These are phyloP conservation scores for Dinoponera quadriceps DNA, from an alignment of 1,140 invertebrate genomes.

Conservation along the genomic window DNA sequence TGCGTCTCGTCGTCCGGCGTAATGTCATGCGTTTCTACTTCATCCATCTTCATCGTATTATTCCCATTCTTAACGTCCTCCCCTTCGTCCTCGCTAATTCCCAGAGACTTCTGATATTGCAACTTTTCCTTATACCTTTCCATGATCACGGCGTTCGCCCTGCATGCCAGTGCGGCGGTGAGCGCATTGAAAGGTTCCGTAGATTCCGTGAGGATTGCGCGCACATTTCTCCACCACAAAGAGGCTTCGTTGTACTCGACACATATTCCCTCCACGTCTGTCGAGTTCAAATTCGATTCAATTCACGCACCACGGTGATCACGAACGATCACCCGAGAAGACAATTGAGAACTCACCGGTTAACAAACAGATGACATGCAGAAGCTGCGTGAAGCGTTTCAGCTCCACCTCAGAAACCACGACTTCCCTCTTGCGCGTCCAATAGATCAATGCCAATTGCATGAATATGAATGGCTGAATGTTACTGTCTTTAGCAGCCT, in stretches of 20 bases:
- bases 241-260: constrained; percentile 89
- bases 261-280: constrained; percentile 83
- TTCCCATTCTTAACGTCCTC: constrained; percentile 68
- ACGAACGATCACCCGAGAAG: neutral
- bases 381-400: constrained; percentile 83
- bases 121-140: constrained; percentile 84
- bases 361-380: constrained; percentile 84
- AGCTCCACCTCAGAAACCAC: constrained; percentile 82
- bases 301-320: neutral
- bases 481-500: constrained; percentile 85
- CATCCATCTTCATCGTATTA: constrained; percentile 39
- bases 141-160: constrained; percentile 88
- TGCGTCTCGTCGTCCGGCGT: constrained; percentile 85
- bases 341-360: constrained; percentile 74
- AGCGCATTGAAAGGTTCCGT: constrained; percentile 90
- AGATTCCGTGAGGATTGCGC: constrained; percentile 90
- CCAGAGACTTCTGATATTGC: constrained; percentile 64
- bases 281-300: constrained; percentile 30
- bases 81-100: constrained; percentile 73
- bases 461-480: constrained; percentile 88
- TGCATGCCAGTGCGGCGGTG: constrained; percentile 91
- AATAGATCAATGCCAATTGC: constrained; percentile 88
- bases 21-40: constrained; percentile 45
- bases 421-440: constrained; percentile 86
- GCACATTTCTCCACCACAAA: constrained; percentile 91